Evolutionary conservation across 2,113 vertebrate genomes (phyloP).

Genomic region (Calidris pygmaea): DNA sequence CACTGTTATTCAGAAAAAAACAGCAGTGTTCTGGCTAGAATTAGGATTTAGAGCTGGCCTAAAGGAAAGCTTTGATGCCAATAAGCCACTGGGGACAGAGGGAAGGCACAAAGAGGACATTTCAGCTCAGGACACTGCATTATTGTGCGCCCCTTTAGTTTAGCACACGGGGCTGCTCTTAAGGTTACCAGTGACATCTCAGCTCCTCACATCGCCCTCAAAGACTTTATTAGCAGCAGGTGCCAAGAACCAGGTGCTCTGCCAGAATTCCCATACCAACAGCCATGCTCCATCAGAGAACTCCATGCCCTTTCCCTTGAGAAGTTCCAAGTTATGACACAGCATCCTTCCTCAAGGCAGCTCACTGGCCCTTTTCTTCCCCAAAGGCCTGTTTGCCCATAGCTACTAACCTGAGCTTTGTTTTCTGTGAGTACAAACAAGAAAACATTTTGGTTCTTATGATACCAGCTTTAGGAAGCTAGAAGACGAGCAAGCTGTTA

Average conservation of each 20-base stretch:
- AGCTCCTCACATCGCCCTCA: not conserved
- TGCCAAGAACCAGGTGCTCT: not conserved
- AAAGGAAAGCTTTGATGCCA: not conserved
- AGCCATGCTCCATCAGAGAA: not conserved
- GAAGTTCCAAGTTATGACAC: not conserved
- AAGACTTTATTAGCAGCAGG: not conserved
- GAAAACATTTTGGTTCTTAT: not conserved
- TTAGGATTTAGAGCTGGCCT: not conserved
- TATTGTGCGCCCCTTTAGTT: not conserved
- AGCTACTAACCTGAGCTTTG: not conserved
- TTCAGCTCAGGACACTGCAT: not conserved
- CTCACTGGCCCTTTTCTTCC: not conserved
- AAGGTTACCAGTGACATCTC: not conserved
- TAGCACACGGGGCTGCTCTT: not conserved
- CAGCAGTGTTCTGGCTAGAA: not conserved
- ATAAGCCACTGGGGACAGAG: not conserved
- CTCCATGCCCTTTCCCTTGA: not conserved
- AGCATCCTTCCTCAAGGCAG: not conserved
- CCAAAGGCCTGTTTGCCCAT: accelerated
- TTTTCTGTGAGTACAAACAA: not conserved
- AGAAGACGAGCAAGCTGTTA: not conserved
- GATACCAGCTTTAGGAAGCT: not conserved
- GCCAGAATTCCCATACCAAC: not conserved
- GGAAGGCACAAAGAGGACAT: not conserved
- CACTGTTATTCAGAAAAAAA: not conserved